phyloP scores from a whole-genome alignment of 2,888 invertebrate genomes.

The Epiblema foenella region DNA sequence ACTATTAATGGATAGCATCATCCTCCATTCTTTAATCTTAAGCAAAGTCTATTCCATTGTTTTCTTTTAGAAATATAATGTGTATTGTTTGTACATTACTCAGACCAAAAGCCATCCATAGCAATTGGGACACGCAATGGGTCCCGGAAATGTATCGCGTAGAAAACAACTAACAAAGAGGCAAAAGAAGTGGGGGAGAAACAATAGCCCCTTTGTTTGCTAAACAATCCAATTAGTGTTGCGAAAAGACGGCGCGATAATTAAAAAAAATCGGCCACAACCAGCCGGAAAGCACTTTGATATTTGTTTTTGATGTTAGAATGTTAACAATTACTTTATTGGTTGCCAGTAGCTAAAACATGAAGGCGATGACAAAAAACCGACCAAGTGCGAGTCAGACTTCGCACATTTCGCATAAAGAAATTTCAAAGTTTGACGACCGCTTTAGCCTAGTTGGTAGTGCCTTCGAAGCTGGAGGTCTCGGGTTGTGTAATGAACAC shows the following conservation, averaged over 20 bases:
- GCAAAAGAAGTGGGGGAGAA: conserved; percentile 30
- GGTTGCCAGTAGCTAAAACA: not conserved
- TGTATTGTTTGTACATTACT: not conserved
- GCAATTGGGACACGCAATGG: conserved; percentile 27
- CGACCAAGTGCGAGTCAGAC: too few species aligned
- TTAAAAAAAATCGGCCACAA: conserved; percentile 31
- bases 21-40: not conserved
- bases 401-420: too few species aligned
- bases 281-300: conserved; percentile 5
- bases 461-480: too few species aligned
- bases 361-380: not conserved
- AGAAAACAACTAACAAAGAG: conserved; percentile 41
- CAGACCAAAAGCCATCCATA: conserved; percentile 13
- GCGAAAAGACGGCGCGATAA: conserved; percentile 39
- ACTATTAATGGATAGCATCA: too few species aligned
- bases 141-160: conserved; percentile 32
- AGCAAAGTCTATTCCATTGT: not conserved
- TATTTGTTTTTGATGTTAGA: conserved; percentile 27
- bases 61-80: not conserved
- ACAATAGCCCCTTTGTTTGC: conserved; percentile 43
- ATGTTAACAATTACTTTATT: conserved; percentile 21
- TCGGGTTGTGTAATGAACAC: too few species aligned
- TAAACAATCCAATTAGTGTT: conserved; percentile 46
- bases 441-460: too few species aligned
- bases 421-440: too few species aligned